Evolutionary conservation across 1,140 invertebrate genomes (phyloP), one percentile per base, ranked within the genome.

Genomic region (Frieseomelitta varia): DNA sequence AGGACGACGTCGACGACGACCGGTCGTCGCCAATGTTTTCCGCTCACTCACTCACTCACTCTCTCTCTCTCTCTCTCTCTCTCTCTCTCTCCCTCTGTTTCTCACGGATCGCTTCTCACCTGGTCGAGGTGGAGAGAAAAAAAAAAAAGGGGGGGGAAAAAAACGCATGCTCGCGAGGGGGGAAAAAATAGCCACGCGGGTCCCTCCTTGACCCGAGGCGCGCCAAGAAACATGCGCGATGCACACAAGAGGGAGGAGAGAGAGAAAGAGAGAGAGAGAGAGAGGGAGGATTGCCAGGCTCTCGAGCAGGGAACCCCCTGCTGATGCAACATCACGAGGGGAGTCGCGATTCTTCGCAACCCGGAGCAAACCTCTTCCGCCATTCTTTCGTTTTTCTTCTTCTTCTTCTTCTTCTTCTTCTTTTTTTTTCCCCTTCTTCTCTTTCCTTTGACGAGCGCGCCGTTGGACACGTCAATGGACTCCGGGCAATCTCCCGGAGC

Each of bases 391-490:
- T 47, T n/a, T 55, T 19, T 24, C 77, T 34, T 61, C 39, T n/a
- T 67, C 79, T 71, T 84, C 17, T 83, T 51, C n/a, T n/a, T n/a
- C n/a, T n/a, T n/a, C n/a, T n/a, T 67, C 79, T 71, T 84, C 17
- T 83, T 51, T 61, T 56, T 67, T 79, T 71, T 84, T 17, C n/a
- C n/a, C n/a, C n/a, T n/a, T n/a, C n/a, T n/a, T n/a, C n/a, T n/a
- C n/a, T 77, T 34, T 39, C 67, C 75, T 84, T 71, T 84, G 67
- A 84, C 21, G 12, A 17, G 17, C 27, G 51, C 58, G 8, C 39
- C 39, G 39, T 47, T 58, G 47, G 24, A 67, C 39, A 47, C 81
- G 53, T 83, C 74, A 86, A 86, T 84, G 75, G 80, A 82, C 63
- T 10, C n/a, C 63, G 63, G 11, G 65, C 84, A 81, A 85, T 85